Percentiles rank a stretch among this genome's conserved stretches.
phyloP scores from a whole-genome alignment of 2,113 vertebrate species.

The Catharus fuscescens region DNA sequence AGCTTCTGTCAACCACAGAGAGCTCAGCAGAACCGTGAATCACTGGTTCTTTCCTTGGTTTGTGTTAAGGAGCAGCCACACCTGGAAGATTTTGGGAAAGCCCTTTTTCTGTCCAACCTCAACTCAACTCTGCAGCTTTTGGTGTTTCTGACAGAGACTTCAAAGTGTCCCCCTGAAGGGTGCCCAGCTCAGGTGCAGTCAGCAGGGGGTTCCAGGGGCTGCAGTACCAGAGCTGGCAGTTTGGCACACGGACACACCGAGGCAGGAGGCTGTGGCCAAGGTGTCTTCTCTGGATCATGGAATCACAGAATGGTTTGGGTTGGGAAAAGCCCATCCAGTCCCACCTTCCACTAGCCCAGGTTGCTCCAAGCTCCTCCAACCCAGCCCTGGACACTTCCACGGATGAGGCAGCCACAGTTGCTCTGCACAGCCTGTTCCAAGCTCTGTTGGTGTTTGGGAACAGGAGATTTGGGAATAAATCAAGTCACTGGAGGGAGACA shows the following conservation, averaged over 20 bases:
- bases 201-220: accelerated
- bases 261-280: not conserved
- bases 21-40: not conserved
- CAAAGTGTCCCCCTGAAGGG: not conserved
- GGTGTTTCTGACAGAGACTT: no score
- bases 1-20: not conserved
- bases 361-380: accelerated
- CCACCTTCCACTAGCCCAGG: not conserved
- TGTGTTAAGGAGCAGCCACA: not conserved
- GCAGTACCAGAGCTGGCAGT: not conserved
- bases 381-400: not conserved
- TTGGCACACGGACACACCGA: accelerated
- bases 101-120: not conserved
- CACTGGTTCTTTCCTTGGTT: not conserved
- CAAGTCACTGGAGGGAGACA: not conserved
- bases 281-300: not conserved
- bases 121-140: not conserved
- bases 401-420: not conserved
- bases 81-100: not conserved
- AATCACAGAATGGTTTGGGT: not conserved
- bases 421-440: accelerated
- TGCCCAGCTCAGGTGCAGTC: not conserved
- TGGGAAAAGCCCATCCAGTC: not conserved
- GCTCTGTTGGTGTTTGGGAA: not conserved
- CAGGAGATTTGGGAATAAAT: not conserved